A percentile compares a stretch with the other conserved stretches of the same genome.
These are phyloP conservation scores for Odontamblyopus rebecca DNA, from an alignment of 2,797 vertebrate species.

Conservation along the genomic window DNA sequence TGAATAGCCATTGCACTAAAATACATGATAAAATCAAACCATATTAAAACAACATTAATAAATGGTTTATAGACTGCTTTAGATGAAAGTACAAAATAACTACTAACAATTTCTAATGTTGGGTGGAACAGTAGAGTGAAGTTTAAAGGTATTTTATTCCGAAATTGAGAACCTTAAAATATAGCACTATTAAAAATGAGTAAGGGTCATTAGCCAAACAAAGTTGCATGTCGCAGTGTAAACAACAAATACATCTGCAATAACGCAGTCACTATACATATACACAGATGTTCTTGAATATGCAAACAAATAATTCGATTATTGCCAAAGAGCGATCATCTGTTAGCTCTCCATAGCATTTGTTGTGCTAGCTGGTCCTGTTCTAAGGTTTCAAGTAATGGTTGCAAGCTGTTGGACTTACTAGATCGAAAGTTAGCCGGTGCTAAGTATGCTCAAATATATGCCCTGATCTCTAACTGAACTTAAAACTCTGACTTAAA, in stretches of 20 bases:
- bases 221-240: background rate
- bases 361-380: constrained; percentile 43
- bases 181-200: background rate
- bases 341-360: constrained; percentile 20
- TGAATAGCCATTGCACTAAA: no score
- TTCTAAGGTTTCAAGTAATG: constrained; percentile 13
- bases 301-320: background rate
- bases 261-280: background rate
- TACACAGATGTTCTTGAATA: background rate
- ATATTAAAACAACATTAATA: background rate
- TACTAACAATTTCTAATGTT: background rate
- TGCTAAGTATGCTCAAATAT: background rate
- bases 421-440: constrained; percentile 9
- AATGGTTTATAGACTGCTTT: background rate
- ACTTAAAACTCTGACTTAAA: no score
- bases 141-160: background rate
- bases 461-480: fast-evolving
- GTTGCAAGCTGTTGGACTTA: constrained; percentile 15
- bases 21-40: background rate
- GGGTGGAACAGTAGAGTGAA: background rate
- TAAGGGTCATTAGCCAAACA: background rate
- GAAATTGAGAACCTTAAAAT: background rate
- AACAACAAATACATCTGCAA: background rate
- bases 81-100: background rate
- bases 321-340: constrained; percentile 1